Conservation (phyloP, 2,888 invertebrate species). For the Drosophila barbarae region DNA sequence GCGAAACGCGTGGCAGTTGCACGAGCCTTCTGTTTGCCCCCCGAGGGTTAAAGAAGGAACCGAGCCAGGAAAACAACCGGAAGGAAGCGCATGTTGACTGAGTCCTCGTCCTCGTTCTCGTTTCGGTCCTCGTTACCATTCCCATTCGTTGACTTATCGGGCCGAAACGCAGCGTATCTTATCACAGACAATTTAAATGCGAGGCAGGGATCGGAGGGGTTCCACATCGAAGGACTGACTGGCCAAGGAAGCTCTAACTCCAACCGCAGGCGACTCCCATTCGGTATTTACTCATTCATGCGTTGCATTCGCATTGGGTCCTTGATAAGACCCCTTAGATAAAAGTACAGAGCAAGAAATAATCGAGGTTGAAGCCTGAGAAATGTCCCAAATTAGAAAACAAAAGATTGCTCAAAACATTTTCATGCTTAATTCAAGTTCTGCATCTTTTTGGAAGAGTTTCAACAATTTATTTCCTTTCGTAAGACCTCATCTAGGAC, state of each 20-base stretch:
- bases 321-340: conserved; percentile 39
- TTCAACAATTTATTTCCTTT: no score
- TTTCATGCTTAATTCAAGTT: background rate
- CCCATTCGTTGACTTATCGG: conserved; percentile 38
- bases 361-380: background rate
- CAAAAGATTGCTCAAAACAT: background rate
- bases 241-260: conserved; percentile 40
- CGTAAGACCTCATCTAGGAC: background rate
- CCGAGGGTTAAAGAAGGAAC: conserved; percentile 18
- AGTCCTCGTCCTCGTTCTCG: conserved; percentile 26
- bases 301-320: conserved; percentile 55
- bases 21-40: conserved; percentile 46
- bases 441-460: background rate
- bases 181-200: conserved; percentile 46
- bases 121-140: conserved; percentile 27
- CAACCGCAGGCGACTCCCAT: conserved; percentile 37
- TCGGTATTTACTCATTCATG: conserved; percentile 69
- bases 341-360: conserved; percentile 3
- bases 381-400: background rate
- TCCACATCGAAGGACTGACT: conserved; percentile 6
- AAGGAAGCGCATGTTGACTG: conserved; percentile 58
- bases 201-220: conserved; percentile 11
- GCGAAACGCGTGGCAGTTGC: conserved; percentile 71
- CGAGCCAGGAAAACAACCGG: conserved; percentile 24
- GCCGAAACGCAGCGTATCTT: conserved; percentile 36